Base-by-base conservation (phyloP, 64 coral and sea anemone species). In the Dendrophyllia cribrosa region DNA sequence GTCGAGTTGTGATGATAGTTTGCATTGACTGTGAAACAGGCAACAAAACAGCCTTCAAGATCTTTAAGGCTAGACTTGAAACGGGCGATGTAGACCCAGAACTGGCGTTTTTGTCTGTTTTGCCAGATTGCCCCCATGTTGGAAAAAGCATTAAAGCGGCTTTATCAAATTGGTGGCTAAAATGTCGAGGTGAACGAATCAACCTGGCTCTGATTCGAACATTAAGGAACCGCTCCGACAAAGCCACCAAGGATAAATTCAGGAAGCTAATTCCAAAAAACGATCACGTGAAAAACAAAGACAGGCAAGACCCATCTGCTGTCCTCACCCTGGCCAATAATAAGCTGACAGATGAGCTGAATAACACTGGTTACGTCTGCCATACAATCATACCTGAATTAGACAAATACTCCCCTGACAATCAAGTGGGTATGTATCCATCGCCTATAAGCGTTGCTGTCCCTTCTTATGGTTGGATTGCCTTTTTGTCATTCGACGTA, bases 101-200 rank as follows among this genome's bases (percentile, higher is more conserved):
- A 12, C 61, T 93, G 12, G 84, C 70, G 23, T 69, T 89, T 77
- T 70, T 89, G 51, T 89, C 78, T 6, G 13, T 86, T 55, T 76
- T 96, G 14, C 94, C 89, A 43, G 94, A 91, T 74, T 96, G 84
- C 43, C 89, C 94, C 3, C 94, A 91, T 76, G 85, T 96, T 43
- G 94, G 94, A 9, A 96, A 92, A 70, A 96, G 89, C 53, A 96
- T 96, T 58, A 96, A 92, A 92, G 89, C 89, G 3, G 76, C 76
- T 0, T 96, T 96, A 58, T 91, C 83, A 43, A 91, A 95, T 67
- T 91, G 93, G 93, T 91, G 74, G 88, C 88, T 95, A 11, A 87
- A 60, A 96, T 92, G 77, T 58, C 19, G 78, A 60, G 79, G 51
- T 0, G 77, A 88, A 76, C 66, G 94, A 20, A 75, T 87, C 1